Conservation (phyloP, 1,140 invertebrate genomes). For the Panonychus citri region DNA sequence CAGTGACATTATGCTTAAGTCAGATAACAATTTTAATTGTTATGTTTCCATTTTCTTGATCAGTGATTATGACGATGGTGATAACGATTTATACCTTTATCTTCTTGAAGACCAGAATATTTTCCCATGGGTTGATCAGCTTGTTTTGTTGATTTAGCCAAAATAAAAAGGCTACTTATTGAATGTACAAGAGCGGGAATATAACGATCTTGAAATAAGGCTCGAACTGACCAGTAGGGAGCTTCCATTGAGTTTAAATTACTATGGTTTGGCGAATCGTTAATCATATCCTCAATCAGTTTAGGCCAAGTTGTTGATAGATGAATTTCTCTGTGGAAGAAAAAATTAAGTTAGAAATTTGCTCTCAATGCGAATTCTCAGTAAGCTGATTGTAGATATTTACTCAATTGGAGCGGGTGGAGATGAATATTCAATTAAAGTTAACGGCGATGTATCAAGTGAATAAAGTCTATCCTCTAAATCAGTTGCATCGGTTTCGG, state of each 20-base stretch:
- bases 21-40: too few relatives aligned
- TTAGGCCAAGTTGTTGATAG: conserved; percentile 66
- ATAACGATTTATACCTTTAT: neutral
- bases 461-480: neutral
- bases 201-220: conserved; percentile 20
- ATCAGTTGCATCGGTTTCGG: neutral
- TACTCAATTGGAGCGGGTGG: neutral
- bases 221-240: conserved; percentile 38
- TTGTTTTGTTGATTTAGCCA: neutral
- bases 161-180: neutral
- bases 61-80: too few relatives aligned
- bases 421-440: neutral
- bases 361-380: too few relatives aligned
- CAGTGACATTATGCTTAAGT: too few relatives aligned
- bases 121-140: neutral
- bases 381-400: neutral
- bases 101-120: neutral
- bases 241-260: conserved; percentile 67
- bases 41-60: too few relatives aligned
- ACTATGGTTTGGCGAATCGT: conserved; percentile 36
- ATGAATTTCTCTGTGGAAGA: conserved; percentile 37
- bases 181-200: neutral
- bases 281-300: conserved; percentile 56
- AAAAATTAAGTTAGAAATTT: neutral
- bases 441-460: neutral